Evolutionary conservation across 2,797 vertebrate species (phyloP).

Genomic region (Bradypus variegatus): DNA sequence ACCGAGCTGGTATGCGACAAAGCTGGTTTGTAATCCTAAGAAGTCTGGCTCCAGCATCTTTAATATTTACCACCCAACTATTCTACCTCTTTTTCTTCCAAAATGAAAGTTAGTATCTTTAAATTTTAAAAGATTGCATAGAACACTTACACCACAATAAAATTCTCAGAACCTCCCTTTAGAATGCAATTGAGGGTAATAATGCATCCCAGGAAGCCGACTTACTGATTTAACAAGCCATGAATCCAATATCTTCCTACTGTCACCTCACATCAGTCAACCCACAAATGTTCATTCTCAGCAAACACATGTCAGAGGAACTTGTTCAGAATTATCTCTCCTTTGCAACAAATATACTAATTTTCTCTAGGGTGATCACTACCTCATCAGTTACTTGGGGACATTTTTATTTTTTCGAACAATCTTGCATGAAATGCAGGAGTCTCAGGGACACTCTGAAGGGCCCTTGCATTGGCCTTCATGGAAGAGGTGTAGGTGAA

Average conservation of each 20-base stretch:
- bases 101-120: slow-evolving; percentile 10
- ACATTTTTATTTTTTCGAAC: not conserved
- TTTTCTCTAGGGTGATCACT: not conserved
- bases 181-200: not conserved
- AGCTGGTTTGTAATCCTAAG: not conserved
- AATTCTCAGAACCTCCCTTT: not conserved
- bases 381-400: not conserved
- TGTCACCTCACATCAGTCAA: not conserved
- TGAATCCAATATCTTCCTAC: not conserved
- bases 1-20: not conserved
- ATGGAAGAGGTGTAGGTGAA: not conserved
- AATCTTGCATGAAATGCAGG: too few relatives aligned
- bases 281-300: not conserved
- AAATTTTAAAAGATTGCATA: not conserved
- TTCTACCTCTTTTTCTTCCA: not conserved
- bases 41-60: not conserved
- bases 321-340: not conserved
- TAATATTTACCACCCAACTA: not conserved
- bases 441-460: too few relatives aligned
- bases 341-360: not conserved
- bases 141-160: not conserved
- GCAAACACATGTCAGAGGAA: not conserved
- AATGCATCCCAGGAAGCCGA: not conserved
- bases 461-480: not conserved
- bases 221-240: not conserved